Evolutionary conservation across 2,113 vertebrate species (phyloP), one percentile per base, ranked within the genome.

Genomic region (Microtus richardsoni): DNA sequence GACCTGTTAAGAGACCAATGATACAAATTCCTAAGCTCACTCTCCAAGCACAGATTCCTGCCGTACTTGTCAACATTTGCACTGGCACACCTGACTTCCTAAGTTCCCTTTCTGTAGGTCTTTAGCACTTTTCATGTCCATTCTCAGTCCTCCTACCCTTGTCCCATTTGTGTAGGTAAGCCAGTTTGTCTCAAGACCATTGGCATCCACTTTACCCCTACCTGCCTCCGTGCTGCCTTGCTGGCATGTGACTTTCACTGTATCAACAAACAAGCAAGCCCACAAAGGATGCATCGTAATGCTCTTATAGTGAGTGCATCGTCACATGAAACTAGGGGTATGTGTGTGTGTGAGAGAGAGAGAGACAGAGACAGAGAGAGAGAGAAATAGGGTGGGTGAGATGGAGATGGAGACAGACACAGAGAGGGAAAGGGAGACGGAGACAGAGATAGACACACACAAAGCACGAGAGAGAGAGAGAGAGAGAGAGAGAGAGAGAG

Each of bases 31-130:
- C n/a, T 16, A 66, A 47, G 30, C 1, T 21, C 12, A 0, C 17
- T 19, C 24, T n/a, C 75, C 8, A 0, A 44, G n/a, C 4, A 4
- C 22, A 5, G 16, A 28, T 0, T 5, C 26, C 3, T 2, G 0
- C 0, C 0, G 24, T 0, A 3, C 4, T 13, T 0, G 10, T 33
- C 5, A 66, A 10, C 0, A 0, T 33, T 24, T 24, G 41, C 73
- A 0, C 10, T 11, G 9, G 17, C 26, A 39, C 36, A 0, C 58
- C 47, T 2, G 52, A 39, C 0, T 28, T 36, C 41, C 26, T 30
- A 28, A 1, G n/a, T 12, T 16, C 7, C 9, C 0, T 8, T 26
- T 7, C 5, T 47, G 5, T 24, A 0, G 4, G 39, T 26, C 19
- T 16, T 41, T 1, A 0, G 1, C 7, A 0, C 13, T 54, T 4